Evolutionary conservation across 2,888 invertebrate species (phyloP).

Genomic region (Sesia bembeciformis): DNA sequence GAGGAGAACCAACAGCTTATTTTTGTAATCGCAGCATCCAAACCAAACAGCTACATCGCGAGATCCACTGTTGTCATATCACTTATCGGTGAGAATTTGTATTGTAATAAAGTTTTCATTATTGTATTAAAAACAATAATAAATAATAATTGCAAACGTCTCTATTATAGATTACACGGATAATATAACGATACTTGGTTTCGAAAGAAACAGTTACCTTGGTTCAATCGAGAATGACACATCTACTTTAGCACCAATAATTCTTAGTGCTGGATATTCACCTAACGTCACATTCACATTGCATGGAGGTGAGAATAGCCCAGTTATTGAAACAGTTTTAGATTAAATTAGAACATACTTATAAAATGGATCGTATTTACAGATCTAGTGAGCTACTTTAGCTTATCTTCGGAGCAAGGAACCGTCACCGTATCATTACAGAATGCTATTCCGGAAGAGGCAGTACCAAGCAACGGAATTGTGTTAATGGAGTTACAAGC

Average conservation of each 20-base stretch:
- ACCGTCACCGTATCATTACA: constrained; percentile 13
- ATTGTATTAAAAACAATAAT: neutral
- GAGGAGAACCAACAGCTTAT: neutral
- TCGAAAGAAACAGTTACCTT: constrained; percentile 8
- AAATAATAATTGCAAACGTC: neutral
- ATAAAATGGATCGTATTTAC: too few relatives aligned
- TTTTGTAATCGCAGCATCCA: neutral
- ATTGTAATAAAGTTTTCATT: neutral
- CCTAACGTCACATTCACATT: constrained; percentile 10
- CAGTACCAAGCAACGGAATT: constrained; percentile 16
- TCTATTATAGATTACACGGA: neutral
- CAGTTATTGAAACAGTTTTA: too few relatives aligned
- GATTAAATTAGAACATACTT: too few relatives aligned
- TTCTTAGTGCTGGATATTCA: constrained; percentile 13
- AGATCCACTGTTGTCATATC: neutral
- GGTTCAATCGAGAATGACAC: constrained; percentile 13
- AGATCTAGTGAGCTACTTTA: constrained; percentile 21
- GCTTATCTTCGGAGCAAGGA: constrained; percentile 3
- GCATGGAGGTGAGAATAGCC: constrained; percentile 21
- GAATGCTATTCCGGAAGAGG: constrained; percentile 14
- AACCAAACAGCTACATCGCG: neutral
- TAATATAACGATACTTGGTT: neutral
- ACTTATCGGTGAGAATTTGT: neutral
- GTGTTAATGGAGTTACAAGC: constrained; percentile 23
- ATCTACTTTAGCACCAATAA: constrained; percentile 10